Evolutionary conservation across 2,113 vertebrate genomes (phyloP), one percentile per base, ranked within the genome.

Genomic region (Equus przewalskii): DNA sequence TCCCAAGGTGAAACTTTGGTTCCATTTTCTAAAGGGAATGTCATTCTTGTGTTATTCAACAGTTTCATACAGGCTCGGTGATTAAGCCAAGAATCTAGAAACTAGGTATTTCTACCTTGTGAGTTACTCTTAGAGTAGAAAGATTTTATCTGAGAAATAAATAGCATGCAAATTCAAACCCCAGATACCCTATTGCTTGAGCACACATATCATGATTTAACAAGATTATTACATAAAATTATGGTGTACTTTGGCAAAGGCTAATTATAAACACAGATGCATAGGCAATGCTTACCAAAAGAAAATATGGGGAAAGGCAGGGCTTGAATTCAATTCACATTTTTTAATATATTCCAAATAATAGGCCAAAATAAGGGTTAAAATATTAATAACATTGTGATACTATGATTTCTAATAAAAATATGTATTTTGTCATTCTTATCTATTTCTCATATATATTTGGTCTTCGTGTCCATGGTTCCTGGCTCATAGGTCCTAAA

Each of bases 1-100:
- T 96, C 88, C 36, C 51, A 98, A 64, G 72, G 33, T 89, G 15
- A 89, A 16, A 58, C 24, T 62, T 41, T 75, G 64, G 54, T 90
- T 96, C 96, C 78, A 67, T 97, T 98, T 98, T 98, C 83, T 95
- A 90, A 92, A 80, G 58, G 95, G 85, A 95, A 83, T 97, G 81
- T 64, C 94, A 90, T 54, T 72, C 92, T 96, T 96, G 85, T 82
- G 46, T 86, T 30, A 5, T 83, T 36, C 89, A 36, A 96, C 54
- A 95, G 36, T 89, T 76, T 79, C 67, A 73, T 15, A 92, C 44
- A 79, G 97, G 21, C n/a, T 80, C 69, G 2, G 60, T 92, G 62
- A 96, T 80, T 65, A 75, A 73, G 33, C 9, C 58, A 89, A 79
- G 22, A 79, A 92, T 81, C 41, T 90, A 81, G n/a, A 83, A 82